Evolutionary conservation across 2,113 vertebrate genomes (phyloP), one percentile per base, ranked within the genome.

Genomic region (Serinus canaria): DNA sequence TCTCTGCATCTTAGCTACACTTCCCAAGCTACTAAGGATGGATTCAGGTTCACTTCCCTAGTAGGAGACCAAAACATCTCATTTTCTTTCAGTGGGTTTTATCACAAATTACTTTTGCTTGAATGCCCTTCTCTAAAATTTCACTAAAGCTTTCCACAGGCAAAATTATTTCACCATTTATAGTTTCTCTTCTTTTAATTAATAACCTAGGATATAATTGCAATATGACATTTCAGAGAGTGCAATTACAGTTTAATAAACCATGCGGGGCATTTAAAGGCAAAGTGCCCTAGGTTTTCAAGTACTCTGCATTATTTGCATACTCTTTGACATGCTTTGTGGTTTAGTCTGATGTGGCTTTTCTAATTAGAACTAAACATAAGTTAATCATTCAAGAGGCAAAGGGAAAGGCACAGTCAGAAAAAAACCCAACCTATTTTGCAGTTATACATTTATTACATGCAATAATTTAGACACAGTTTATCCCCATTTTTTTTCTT

Each of bases 221-320:
- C 75, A 79, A 86, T 73, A 94, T 13, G 7, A 76, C 89, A 78
- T 93, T 95, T 96, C 84, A 86, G 66, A 79, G 81, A 92, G 72
- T 78, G 64, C 78, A 89, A 89, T 83, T 82, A 95, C 49, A 92
- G n/a, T 87, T 96, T 87, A 94, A 94, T 88, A 94, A 95, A 96
- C 68, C 66, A 92, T 3, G 2, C 5, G 8, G 33, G 58, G 14
- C 83, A 81, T 79, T 92, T 92, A 94, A 94, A 89, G 81, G 75
- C 62, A 91, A 96, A 94, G 50, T 49, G 73, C 49, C 64, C 43
- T 21, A 90, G 87, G 88, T 91, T 90, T 95, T 89, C 59, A 68
- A 82, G 87, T 67, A 87, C 41, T 70, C 59, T 59, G 47, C 76
- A 47, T 83, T 94, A 97, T 95, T 94, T 83, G 49, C 82, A 79